A percentile compares a stretch with the other conserved stretches of the same genome.
Evolutionary conservation across 2,797 vertebrate genomes (phyloP).

Genomic region (Argyrosomus regius): DNA sequence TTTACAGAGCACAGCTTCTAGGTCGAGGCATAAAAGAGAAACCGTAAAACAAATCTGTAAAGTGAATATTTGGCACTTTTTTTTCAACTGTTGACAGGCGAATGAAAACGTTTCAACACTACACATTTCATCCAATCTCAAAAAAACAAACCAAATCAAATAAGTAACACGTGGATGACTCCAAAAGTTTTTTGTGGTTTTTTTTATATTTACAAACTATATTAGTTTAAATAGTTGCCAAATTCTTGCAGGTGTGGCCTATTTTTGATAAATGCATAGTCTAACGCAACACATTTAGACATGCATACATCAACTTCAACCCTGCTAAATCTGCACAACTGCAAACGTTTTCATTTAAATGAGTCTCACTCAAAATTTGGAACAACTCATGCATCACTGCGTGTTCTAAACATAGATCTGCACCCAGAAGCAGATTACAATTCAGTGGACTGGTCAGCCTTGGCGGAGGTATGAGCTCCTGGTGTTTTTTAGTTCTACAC

Average conservation of each 20-base stretch:
- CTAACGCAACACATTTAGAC: background rate
- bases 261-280: slow-evolving; percentile 1
- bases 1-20: background rate
- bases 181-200: background rate
- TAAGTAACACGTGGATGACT: background rate
- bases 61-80: too few relatives aligned
- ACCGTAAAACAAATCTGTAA: background rate
- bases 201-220: background rate
- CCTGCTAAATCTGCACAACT: background rate
- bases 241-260: background rate
- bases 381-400: background rate
- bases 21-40: background rate
- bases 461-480: background rate
- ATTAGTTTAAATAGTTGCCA: background rate
- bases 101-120: too few relatives aligned
- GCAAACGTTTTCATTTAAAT: background rate
- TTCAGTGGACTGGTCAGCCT: background rate
- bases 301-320: background rate
- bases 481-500: background rate
- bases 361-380: background rate
- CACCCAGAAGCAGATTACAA: background rate
- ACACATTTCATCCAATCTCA: too few relatives aligned
- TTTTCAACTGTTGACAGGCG: background rate
- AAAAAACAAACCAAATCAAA: background rate
- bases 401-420: background rate